Evolutionary conservation across 2,888 invertebrate species (phyloP), one percentile per base, ranked within the genome.

Genomic region (Alcis repandata): DNA sequence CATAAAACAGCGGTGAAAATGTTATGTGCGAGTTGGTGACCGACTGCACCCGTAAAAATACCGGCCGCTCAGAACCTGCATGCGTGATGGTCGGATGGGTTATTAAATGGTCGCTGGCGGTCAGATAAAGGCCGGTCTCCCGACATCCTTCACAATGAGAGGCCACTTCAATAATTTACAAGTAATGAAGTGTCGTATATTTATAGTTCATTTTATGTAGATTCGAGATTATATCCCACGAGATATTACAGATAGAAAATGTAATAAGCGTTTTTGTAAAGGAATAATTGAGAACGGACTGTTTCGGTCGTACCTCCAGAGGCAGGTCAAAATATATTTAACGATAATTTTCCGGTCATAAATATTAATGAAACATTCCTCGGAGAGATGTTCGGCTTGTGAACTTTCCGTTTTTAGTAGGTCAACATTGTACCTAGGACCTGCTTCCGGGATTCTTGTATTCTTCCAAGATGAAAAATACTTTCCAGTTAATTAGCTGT

Each of bases 301-400:
- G 80, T 85, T 85, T 88, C 83, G 81, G 78, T 83, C 79, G 76
- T 73, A 79, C 62, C 48, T 33, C 17, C 8, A 75, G 67, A 71
- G 77, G 79, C 77, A 80, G 84, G 83, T 85, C 86, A 87, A 88
- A 88, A 88, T 80, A 87, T 86, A 85, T 86, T 87, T 88, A 88
- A 90, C 87, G 87, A 87, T 90, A 89, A 89, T 89, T 89, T 90
- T 87, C 86, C 85, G 85, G 83, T 84, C 86, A 90, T 90, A 89
- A 90, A 91, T 91, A 90, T 90, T 90, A 86, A 91, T 91, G 86
- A 84, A 86, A 86, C 84, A 87, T 85, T 86, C 85, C 76, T 81
- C 79, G 80, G 80, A 75, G 63, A 56, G 73, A 79, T 80, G 75
- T 74, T 76, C 83, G 79, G 82, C 83, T 84, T 83, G 59, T 49